Conservation (phyloP, 2,888 invertebrate genomes). For the Drosophila parthenogenetica region DNA sequence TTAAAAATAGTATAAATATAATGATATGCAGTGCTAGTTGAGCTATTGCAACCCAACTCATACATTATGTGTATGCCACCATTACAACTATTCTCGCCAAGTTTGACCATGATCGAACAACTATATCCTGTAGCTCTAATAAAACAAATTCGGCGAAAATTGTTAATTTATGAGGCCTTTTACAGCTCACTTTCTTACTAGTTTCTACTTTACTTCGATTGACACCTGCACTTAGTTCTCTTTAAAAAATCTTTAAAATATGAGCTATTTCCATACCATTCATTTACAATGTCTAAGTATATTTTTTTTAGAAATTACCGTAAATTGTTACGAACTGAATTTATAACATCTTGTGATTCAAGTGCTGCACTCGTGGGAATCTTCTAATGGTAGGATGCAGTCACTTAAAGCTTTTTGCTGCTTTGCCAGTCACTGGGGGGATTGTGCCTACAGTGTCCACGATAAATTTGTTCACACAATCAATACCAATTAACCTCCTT, state of each 20-base stretch:
- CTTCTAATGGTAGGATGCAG: slow-evolving; percentile 49
- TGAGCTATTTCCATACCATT: not conserved
- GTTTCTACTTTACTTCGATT: not conserved
- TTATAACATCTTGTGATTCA: slow-evolving; percentile 15
- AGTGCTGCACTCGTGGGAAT: slow-evolving; percentile 49
- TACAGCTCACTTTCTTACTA: not conserved
- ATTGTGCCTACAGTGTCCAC: slow-evolving; percentile 22
- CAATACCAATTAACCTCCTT: slow-evolving; percentile 74
- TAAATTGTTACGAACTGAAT: slow-evolving; percentile 25
- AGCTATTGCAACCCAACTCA: too few relatives aligned
- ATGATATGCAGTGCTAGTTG: too few relatives aligned
- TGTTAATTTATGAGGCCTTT: too few relatives aligned
- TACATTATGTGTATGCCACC: too few relatives aligned
- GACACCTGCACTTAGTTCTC: slow-evolving; percentile 34
- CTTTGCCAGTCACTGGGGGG: slow-evolving; percentile 21
- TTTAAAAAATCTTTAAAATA: not conserved
- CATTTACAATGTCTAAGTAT: slow-evolving; percentile 20
- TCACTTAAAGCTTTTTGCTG: slow-evolving; percentile 34
- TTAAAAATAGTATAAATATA: too few relatives aligned
- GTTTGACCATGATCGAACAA: too few relatives aligned
- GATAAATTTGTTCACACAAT: slow-evolving; percentile 70
- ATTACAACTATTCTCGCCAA: too few relatives aligned
- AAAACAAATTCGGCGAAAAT: too few relatives aligned
- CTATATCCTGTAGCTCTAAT: too few relatives aligned
- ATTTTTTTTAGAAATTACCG: slow-evolving; percentile 22